Percentiles rank a stretch among this genome's conserved stretches.
Evolutionary conservation across 2,888 invertebrate species (phyloP).

Genomic region (Anodontia alba): DNA sequence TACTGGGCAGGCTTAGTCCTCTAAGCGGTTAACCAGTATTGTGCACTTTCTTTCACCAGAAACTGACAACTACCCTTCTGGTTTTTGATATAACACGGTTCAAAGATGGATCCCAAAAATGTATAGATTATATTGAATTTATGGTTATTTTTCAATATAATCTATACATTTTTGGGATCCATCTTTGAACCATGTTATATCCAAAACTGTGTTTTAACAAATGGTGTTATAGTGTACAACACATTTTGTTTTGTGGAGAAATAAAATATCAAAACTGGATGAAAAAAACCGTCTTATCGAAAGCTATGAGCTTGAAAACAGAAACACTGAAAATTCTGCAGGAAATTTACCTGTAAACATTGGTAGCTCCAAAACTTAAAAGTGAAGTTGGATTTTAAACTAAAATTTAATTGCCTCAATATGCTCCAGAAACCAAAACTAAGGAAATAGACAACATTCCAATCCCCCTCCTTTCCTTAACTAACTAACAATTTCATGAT

Average conservation of each 20-base stretch:
- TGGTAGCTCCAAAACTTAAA: not conserved
- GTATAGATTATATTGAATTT: too few relatives aligned
- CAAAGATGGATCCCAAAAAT: too few relatives aligned
- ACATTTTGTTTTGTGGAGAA: not conserved
- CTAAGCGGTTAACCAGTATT: too few relatives aligned
- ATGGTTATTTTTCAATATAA: too few relatives aligned
- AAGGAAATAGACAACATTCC: not conserved
- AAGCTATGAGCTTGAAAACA: not conserved
- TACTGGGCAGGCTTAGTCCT: too few relatives aligned
- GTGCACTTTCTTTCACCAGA: too few relatives aligned
- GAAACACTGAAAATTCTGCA: not conserved
- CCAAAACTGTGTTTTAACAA: not conserved
- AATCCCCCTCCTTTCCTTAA: not conserved
- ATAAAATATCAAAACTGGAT: not conserved
- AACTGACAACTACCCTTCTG: too few relatives aligned
- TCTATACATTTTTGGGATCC: not conserved
- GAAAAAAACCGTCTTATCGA: not conserved
- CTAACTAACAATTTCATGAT: constrained; percentile 1
- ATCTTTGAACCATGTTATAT: not conserved
- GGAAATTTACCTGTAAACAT: not conserved
- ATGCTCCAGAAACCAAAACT: not conserved
- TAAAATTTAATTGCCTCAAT: not conserved
- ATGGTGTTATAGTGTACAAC: not conserved
- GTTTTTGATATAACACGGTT: too few relatives aligned
- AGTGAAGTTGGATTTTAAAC: not conserved